Conservation (phyloP, 1,140 invertebrate genomes). For the Cydia fagiglandana region DNA sequence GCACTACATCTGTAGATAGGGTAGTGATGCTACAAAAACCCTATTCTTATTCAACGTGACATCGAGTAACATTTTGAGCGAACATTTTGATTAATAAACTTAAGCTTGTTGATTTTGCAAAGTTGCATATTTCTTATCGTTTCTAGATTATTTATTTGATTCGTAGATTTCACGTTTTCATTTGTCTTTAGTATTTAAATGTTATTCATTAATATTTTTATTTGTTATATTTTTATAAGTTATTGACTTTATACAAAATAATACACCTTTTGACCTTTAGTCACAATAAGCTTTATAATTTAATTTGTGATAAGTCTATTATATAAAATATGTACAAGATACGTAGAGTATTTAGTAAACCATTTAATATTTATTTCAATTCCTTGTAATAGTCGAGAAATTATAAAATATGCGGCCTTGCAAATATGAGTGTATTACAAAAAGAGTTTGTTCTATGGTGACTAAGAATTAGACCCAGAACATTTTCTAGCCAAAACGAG, state of each 20-base stretch:
- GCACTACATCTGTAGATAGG: too few relatives aligned
- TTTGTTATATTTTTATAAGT: background rate
- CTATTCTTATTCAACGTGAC: background rate
- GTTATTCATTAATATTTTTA: background rate
- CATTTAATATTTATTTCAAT: background rate
- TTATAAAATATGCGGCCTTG: background rate
- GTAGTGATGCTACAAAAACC: background rate
- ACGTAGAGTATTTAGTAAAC: background rate
- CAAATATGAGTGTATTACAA: background rate
- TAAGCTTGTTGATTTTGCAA: background rate
- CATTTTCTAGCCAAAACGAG: too few relatives aligned
- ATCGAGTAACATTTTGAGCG: constrained; percentile 6
- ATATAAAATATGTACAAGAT: constrained; percentile 7
- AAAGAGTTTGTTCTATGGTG: too few relatives aligned
- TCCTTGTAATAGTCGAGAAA: constrained; percentile 11
- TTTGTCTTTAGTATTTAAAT: constrained; percentile 1
- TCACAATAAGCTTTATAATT: constrained; percentile 1
- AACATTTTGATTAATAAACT: background rate
- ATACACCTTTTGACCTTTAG: background rate
- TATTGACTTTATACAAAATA: background rate
- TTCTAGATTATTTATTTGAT: background rate
- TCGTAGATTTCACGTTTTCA: background rate
- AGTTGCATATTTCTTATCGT: background rate
- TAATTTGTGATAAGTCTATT: background rate
- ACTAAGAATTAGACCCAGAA: too few relatives aligned